phyloP scores from a whole-genome alignment of 2,113 vertebrate species.

The Pampusana beccarii region DNA sequence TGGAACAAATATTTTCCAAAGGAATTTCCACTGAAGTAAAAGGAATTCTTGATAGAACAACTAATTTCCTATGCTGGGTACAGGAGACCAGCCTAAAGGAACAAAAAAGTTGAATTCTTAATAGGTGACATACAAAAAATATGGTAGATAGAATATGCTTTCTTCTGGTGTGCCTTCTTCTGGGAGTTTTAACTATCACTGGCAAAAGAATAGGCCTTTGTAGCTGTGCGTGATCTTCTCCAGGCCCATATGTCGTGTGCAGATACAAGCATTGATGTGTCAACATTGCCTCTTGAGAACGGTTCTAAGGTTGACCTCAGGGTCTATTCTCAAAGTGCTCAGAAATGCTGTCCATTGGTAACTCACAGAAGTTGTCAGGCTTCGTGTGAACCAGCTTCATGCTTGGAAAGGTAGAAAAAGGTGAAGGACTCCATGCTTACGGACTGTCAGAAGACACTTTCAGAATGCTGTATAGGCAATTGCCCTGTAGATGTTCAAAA shows the following conservation, averaged over 20 bases:
- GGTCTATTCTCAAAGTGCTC: neutral
- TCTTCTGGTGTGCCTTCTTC: neutral
- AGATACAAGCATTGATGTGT: neutral
- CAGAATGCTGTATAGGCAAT: neutral
- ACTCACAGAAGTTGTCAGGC: neutral
- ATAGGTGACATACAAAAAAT: neutral
- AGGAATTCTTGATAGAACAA: neutral
- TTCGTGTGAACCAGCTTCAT: neutral
- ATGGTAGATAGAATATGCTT: neutral
- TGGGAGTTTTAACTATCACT: neutral
- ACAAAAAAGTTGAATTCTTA: neutral
- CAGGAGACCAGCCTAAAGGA: neutral
- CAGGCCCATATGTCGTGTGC: neutral
- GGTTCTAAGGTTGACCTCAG: neutral
- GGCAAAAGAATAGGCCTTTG: neutral
- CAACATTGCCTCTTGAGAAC: neutral
- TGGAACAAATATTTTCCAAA: neutral
- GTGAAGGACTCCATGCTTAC: fast-evolving
- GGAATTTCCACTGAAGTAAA: neutral
- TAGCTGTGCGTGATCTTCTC: neutral
- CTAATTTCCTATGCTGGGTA: neutral
- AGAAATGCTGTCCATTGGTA: neutral
- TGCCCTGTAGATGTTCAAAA: neutral
- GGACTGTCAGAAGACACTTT: neutral
- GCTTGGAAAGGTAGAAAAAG: neutral